Evolutionary conservation across 2,113 vertebrate genomes (phyloP), one percentile per base, ranked within the genome.

Genomic region (Tragelaphus buxtoni): DNA sequence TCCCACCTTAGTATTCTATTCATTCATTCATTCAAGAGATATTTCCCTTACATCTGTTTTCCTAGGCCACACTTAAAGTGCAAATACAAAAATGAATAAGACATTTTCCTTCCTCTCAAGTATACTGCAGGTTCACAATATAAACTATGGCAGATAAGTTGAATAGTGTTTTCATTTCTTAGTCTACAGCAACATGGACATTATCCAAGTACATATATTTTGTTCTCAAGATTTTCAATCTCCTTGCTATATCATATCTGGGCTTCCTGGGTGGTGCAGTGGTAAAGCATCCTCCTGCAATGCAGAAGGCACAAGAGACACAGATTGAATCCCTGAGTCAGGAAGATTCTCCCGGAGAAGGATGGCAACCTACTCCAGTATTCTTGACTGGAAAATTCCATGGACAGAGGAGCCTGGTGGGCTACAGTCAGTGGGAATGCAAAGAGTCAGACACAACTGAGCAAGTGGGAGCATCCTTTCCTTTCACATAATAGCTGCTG

Each of bases 191-290:
- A 86, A 20, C 9, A 9, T 35, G 55, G 69, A 60, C 20, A 30
- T 92, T 60, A 61, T 55, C 28, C 16, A 92, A 32, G 42, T 76
- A 47, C 9, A 14, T 61, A 53, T n/a, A 58, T 32, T 85, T 95
- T 82, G 35, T 90, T 76, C 47, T 96, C 18, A 20, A 95, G 35
- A 49, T 63, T 95, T 96, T 86, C 30, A 91, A 69, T 85, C 80
- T 30, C 39, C 88, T 95, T 90, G 58, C 11, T 82, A 3, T 61
- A 55, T 87, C 55, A 74, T 63, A 14, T 65, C 63, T n/a, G 63
- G 63, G 32, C 16, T 69, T 72, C 69, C 69, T 0, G 3, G 69
- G 10, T 42, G 20, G 69, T 24, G 35, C 35, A 24, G 35, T 42
- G 69, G 35, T 72, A 42, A 72, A 72, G 69, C n/a, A 72, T 72